These are phyloP conservation scores for Lepidothrix coronata DNA, from an alignment of 2,113 vertebrate species.

Conservation along the genomic window DNA sequence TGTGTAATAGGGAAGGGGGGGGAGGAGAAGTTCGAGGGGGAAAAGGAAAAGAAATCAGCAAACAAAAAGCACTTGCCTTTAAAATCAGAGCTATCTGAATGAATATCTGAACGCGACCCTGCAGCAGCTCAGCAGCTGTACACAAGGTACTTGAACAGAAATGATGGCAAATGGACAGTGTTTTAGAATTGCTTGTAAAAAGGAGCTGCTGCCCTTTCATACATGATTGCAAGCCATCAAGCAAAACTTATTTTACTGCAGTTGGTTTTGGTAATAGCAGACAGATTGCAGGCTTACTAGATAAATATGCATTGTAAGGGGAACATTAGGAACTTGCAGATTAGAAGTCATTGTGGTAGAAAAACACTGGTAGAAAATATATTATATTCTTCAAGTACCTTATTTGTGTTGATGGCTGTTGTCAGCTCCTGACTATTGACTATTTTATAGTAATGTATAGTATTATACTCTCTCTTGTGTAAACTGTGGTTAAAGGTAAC, in stretches of 20 bases:
- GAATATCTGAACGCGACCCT: neutral
- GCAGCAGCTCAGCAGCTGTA: conserved; percentile 25
- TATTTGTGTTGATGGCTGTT: neutral
- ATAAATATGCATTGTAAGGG: neutral
- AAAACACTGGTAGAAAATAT: neutral
- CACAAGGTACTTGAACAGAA: conserved; percentile 27
- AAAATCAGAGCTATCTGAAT: conserved; percentile 34
- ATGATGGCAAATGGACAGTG: conserved; percentile 28
- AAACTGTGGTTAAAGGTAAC: neutral
- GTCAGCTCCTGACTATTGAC: neutral
- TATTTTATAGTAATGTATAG: neutral
- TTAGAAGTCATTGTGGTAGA: neutral
- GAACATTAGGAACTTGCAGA: neutral
- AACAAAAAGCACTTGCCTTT: conserved; percentile 31
- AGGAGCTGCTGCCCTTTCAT: conserved; percentile 2
- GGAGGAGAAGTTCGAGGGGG: neutral
- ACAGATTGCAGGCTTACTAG: neutral
- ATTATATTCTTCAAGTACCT: neutral
- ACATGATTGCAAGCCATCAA: neutral
- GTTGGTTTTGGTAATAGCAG: neutral
- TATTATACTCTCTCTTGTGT: neutral
- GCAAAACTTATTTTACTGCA: neutral
- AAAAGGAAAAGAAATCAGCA: conserved; percentile 34
- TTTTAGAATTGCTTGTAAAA: conserved; percentile 18
- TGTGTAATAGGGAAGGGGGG: conserved; percentile 53